These are phyloP conservation scores for Manis crassicaudata DNA, from an alignment of 2,797 vertebrate genomes.

Conservation along the genomic window DNA sequence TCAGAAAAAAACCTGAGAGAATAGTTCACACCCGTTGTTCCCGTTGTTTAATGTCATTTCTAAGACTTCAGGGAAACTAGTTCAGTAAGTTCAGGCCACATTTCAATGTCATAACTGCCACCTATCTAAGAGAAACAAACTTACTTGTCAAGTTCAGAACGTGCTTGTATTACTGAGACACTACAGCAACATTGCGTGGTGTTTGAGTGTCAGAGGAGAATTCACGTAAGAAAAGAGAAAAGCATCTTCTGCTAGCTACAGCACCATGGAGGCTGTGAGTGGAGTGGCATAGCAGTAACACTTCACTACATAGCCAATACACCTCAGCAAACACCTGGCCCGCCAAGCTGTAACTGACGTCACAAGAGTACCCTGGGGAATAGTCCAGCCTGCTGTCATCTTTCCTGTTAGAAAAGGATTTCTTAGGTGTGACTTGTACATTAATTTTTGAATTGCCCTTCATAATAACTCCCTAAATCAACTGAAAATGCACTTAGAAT, in stretches of 20 bases:
- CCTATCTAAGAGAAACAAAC: not conserved
- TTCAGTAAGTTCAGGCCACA: not conserved
- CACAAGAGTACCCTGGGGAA: not conserved
- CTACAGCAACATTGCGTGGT: not conserved
- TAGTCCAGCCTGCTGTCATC: not conserved
- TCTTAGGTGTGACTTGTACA: not conserved
- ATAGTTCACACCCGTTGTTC: not conserved
- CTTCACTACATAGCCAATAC: not conserved
- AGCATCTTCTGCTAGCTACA: not conserved
- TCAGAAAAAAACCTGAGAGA: conserved; percentile 31
- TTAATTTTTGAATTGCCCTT: conserved; percentile 12
- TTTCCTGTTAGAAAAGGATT: not conserved
- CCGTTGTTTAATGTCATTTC: conserved; percentile 56
- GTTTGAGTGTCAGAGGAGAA: not conserved
- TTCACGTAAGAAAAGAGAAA: not conserved
- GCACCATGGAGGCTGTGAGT: fast-evolving
- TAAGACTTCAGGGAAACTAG: conserved; percentile 23
- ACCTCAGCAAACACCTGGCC: not conserved
- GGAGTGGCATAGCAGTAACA: not conserved
- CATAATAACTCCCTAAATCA: not conserved
- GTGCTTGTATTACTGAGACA: not conserved
- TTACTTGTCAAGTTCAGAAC: not conserved
- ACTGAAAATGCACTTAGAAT: not conserved
- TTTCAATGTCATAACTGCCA: not conserved
- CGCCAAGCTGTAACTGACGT: not conserved